phyloP scores from a whole-genome alignment of 2,113 vertebrate species.

The Takifugu flavidus region DNA sequence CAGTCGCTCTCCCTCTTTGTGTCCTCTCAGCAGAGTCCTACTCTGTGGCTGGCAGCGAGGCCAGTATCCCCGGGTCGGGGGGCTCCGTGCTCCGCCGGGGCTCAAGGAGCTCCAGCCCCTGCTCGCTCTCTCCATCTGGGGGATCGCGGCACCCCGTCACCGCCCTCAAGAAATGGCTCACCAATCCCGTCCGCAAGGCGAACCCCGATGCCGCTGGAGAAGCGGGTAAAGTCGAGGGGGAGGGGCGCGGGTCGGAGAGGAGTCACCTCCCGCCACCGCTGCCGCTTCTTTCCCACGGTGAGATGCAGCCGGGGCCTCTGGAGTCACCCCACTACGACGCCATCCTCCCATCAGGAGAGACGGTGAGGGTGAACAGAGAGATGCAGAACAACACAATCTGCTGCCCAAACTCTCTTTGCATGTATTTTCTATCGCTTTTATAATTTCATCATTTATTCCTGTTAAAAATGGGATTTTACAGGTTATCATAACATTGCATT shows the following conservation, averaged over 20 bases:
- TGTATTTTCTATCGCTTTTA: too few species aligned
- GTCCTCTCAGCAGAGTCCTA: slow-evolving; percentile 75
- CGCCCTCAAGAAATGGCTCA: slow-evolving; percentile 81
- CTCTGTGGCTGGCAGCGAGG: slow-evolving; percentile 78
- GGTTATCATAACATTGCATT: too few species aligned
- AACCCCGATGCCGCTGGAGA: slow-evolving; percentile 61
- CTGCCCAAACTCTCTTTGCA: too few species aligned
- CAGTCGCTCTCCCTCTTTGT: not conserved
- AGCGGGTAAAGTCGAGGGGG: slow-evolving; percentile 61
- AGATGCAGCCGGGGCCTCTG: slow-evolving; percentile 51
- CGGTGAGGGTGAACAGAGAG: slow-evolving; percentile 47
- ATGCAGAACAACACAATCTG: too few species aligned
- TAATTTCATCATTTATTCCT: too few species aligned
- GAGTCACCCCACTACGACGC: slow-evolving; percentile 41
- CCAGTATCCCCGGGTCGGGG: slow-evolving; percentile 74
- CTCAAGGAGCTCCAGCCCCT: slow-evolving; percentile 76
- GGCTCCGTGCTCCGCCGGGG: slow-evolving; percentile 73
- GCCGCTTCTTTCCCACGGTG: slow-evolving; percentile 36
- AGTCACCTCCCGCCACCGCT: slow-evolving; percentile 28
- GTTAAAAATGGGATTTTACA: too few species aligned
- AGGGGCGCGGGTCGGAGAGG: slow-evolving; percentile 54
- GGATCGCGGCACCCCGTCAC: slow-evolving; percentile 74
- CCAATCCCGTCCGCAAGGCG: slow-evolving; percentile 76
- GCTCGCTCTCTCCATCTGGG: slow-evolving; percentile 64
- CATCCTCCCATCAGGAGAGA: slow-evolving; percentile 43